A percentile compares a stretch with the other conserved stretches of the same genome.
Evolutionary conservation across 2,888 invertebrate species (phyloP).

Genomic region (Hermaeophaga mercurialis): DNA sequence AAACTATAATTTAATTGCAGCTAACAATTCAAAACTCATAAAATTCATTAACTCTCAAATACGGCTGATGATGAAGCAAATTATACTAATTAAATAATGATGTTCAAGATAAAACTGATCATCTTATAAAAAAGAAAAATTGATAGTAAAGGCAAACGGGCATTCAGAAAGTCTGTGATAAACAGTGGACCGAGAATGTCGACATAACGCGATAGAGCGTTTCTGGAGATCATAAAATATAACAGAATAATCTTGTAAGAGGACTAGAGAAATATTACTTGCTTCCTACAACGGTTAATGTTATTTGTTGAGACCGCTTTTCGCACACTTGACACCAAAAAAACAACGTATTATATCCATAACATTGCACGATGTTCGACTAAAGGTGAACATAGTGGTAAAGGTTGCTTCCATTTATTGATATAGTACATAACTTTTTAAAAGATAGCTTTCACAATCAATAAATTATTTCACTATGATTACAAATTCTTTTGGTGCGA

Average conservation of each 20-base stretch:
- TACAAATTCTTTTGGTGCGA: too few relatives aligned
- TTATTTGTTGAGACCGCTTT: slow-evolving; percentile 29
- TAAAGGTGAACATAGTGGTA: slow-evolving; percentile 12
- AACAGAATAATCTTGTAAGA: slow-evolving; percentile 34
- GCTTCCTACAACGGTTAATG: slow-evolving; percentile 26
- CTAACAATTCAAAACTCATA: too few relatives aligned
- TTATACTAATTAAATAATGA: too few relatives aligned
- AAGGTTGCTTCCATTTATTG: slow-evolving; percentile 5
- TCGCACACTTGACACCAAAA: slow-evolving; percentile 27
- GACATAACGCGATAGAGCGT: slow-evolving; percentile 24
- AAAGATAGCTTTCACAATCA: too few relatives aligned
- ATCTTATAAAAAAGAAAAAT: neutral
- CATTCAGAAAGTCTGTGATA: slow-evolving; percentile 8
- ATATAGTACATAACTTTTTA: too few relatives aligned
- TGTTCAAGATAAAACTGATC: too few relatives aligned
- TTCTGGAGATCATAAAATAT: slow-evolving; percentile 32
- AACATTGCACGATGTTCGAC: slow-evolving; percentile 11
- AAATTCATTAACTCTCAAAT: too few relatives aligned
- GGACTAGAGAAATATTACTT: slow-evolving; percentile 28
- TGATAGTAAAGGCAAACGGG: neutral
- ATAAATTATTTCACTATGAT: too few relatives aligned
- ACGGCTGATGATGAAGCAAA: too few relatives aligned
- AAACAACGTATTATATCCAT: slow-evolving; percentile 26
- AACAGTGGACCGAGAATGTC: slow-evolving; percentile 17
- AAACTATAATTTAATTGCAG: too few relatives aligned